Conservation (phyloP, 2,113 vertebrate species). For the Tragelaphus strepsiceros region DNA sequence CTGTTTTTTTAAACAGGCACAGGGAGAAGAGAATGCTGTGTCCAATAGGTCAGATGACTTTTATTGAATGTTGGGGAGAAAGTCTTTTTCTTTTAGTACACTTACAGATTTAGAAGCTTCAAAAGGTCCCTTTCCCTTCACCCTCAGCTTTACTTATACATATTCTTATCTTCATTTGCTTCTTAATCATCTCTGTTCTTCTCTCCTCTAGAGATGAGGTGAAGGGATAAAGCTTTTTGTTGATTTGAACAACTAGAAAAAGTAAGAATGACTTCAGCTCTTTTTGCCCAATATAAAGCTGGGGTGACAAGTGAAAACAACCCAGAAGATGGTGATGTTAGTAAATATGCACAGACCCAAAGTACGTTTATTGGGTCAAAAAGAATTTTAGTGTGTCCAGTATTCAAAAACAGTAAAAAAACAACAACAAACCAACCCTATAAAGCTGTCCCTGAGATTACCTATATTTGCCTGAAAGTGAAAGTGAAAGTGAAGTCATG, state of each 20-base stretch:
- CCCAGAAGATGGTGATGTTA: not conserved
- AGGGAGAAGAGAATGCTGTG: not conserved
- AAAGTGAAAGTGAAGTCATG: no score
- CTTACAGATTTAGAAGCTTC: constrained; percentile 1
- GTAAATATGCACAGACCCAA: not conserved
- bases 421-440: not conserved
- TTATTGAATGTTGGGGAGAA: not conserved
- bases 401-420: not conserved
- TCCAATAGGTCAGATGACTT: not conserved
- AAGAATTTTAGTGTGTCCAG: not conserved
- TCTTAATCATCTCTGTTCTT: constrained; percentile 21
- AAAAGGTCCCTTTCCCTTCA: not conserved
- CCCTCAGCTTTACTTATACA: not conserved
- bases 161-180: constrained; percentile 5
- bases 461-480: not conserved
- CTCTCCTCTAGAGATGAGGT: not conserved
- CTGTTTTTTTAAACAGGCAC: not conserved
- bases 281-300: not conserved
- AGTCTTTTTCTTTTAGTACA: constrained; percentile 12
- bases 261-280: not conserved
- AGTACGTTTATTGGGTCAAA: not conserved
- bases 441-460: not conserved
- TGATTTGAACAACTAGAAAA: constrained; percentile 16
- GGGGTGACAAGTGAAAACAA: not conserved
- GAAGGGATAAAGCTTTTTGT: not conserved